Percentiles rank a stretch among this genome's conserved stretches.
Evolutionary conservation across 2,888 invertebrate genomes (phyloP).

Genomic region (Macaria liturata): DNA sequence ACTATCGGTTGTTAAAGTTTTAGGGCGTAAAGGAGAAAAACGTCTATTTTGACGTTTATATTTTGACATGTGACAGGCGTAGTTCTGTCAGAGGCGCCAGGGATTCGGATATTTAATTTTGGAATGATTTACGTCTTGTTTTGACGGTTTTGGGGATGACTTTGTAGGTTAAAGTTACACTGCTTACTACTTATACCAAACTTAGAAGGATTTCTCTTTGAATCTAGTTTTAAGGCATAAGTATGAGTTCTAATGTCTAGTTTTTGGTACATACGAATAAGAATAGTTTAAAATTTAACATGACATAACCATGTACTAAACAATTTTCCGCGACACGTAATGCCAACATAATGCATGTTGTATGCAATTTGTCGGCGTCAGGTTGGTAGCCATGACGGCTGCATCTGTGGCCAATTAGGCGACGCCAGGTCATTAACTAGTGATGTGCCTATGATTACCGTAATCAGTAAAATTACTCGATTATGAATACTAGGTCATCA

Average conservation of each 20-base stretch:
- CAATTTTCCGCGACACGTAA: not conserved
- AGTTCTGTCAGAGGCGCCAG: constrained; percentile 47
- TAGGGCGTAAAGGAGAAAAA: constrained; percentile 67
- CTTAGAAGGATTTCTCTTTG: too few species aligned
- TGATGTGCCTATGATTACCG: constrained; percentile 32
- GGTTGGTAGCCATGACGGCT: constrained; percentile 22
- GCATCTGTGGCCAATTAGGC: constrained; percentile 32
- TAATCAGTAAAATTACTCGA: constrained; percentile 17
- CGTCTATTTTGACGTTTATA: constrained; percentile 32
- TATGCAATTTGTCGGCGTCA: constrained; percentile 24
- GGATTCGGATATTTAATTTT: constrained; percentile 60
- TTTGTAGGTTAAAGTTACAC: constrained; percentile 14
- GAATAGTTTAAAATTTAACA: too few species aligned
- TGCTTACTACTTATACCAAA: too few species aligned
- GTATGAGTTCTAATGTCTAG: too few species aligned
- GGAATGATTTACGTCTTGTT: constrained; percentile 69
- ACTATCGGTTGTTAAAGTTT: constrained; percentile 76
- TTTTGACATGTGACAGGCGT: constrained; percentile 43
- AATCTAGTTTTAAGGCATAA: too few species aligned
- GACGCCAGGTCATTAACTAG: constrained; percentile 31
- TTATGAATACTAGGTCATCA: not conserved
- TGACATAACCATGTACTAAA: too few species aligned
- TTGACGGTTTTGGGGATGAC: constrained; percentile 24
- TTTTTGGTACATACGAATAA: too few species aligned
- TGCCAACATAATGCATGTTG: constrained; percentile 15